These are phyloP conservation scores for Trichonephila inaurata DNA, from an alignment of 1,140 invertebrate genomes.

Conservation along the genomic window DNA sequence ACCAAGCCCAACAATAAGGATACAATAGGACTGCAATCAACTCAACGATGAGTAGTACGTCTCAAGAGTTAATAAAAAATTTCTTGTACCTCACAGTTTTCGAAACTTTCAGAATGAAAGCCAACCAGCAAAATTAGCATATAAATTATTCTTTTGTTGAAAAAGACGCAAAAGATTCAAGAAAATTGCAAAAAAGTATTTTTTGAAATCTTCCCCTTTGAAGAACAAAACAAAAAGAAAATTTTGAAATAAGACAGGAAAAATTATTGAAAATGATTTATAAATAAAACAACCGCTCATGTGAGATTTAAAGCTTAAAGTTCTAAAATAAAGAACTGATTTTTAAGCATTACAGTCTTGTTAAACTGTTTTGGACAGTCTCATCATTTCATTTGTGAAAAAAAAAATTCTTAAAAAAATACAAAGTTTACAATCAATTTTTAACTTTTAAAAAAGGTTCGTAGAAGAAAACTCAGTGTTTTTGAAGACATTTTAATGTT, in stretches of 20 bases:
- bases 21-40: background rate
- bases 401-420: too few relatives aligned
- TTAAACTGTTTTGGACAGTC: background rate
- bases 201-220: slow-evolving; percentile 2
- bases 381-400: background rate
- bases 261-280: background rate
- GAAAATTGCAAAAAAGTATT: slow-evolving; percentile 15
- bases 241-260: background rate
- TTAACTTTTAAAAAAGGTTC: too few relatives aligned
- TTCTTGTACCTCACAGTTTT: background rate
- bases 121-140: slow-evolving; percentile 48
- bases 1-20: background rate
- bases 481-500: too few relatives aligned
- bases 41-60: background rate
- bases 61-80: background rate
- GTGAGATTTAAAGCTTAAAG: background rate
- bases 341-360: background rate
- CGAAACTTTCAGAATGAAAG: slow-evolving; percentile 20
- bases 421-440: too few relatives aligned
- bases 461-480: too few relatives aligned
- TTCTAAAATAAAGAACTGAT: background rate
- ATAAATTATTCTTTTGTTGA: slow-evolving; percentile 46
- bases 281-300: background rate
- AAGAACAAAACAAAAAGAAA: background rate
- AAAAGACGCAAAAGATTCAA: slow-evolving; percentile 18